Base-by-base conservation (phyloP, 2,113 vertebrate species). In the Myotis yumanensis region DNA sequence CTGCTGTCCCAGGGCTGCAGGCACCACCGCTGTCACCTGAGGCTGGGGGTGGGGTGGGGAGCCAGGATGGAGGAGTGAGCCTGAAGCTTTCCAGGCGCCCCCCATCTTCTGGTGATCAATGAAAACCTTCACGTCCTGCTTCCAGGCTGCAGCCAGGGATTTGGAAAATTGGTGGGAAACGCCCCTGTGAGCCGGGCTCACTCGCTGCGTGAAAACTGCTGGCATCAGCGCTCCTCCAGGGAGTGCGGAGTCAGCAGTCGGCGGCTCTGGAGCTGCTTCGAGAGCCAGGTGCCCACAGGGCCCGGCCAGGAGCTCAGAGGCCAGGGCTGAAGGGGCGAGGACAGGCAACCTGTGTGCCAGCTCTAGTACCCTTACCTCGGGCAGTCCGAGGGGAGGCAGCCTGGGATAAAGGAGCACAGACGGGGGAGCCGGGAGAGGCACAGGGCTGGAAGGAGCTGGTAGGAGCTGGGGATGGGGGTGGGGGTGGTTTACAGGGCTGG, bases 101-200 rank as follows among this genome's bases (percentile, higher is more conserved):
- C 2, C 0, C 30, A 71, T 77, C 90, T 84, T 88, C 79, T 46
- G 64, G 82, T 79, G 37, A 86, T 69, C 93, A 51, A 52, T 32
- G 84, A 80, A 85, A 89, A 90, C 68, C 73, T 92, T 66, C 54
- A 43, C 40, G 89, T 96, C 86, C 95, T 95, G 94, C 85, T 91
- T 96, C 95, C 83, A 95, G 77, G 79, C 95, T 91, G 91, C 97
- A 93, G 37, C 86, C 96, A 84, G 93, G 96, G 94, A 79, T 95
- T 86, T 85, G 86, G 86, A 92, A 96, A 3, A 48, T 20, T 32
- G 37, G 91, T 75, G 68, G 91, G 86, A 95, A 94, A 93, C n/a
- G 66, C 66, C 79, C 75, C 71, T 52, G 76, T 22, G 75, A 46
- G 51, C 28, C 0, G 32, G 46, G 59, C 69, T 83, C 6, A 5